Base-by-base conservation (phyloP, 2,113 vertebrate species). In the Recurvirostra avosetta region DNA sequence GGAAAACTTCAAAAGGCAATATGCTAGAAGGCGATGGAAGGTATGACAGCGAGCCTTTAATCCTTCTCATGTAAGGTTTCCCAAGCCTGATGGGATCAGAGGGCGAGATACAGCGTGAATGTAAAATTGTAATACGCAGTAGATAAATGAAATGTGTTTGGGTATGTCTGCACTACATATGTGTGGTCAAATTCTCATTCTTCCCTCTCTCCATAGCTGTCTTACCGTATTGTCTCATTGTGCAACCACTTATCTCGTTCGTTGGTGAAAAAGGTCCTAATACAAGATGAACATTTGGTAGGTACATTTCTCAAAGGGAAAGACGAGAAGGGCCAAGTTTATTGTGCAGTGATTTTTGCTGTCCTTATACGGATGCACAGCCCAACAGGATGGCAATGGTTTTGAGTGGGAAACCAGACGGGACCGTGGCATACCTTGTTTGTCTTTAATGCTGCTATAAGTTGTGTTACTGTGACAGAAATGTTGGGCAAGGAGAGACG, bases 1-100 rank as follows among this genome's bases (percentile, higher is more conserved):
- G 97, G 99, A 99, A 96, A 99, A 99, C 97, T 99, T 99, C 97
- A 99, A 97, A 97, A 99, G 98, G 96, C 99, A 99, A 38, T 99
- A 99, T 2, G 98, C 98, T 86, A 97, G 99, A 63, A 98, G 99
- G 74, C 97, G 99, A 49, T 99, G 99, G 99, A 99, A 99, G 99
- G 99, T 99, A 97, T 78, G 65, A 49, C 36, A 32, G 15, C 0
- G 7, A 92, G 45, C 22, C 36, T 78, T 62, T 50, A 30, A 18
- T 85, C 23, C 40, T 61, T 20, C 67, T 75, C 45, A 6, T 12
- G 3, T 73, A 9, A 26, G 74, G 62, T 27, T 95, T 85, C 71
- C 66, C 49, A 40, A 17, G 40, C 38, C 78, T 71, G 43, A 20
- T 73, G 77, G 49, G 29, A 41, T 81, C 65, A 52, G 76, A 82